Conservation (phyloP, 2,797 vertebrate species). For the Lepilemur septentrionalis region DNA sequence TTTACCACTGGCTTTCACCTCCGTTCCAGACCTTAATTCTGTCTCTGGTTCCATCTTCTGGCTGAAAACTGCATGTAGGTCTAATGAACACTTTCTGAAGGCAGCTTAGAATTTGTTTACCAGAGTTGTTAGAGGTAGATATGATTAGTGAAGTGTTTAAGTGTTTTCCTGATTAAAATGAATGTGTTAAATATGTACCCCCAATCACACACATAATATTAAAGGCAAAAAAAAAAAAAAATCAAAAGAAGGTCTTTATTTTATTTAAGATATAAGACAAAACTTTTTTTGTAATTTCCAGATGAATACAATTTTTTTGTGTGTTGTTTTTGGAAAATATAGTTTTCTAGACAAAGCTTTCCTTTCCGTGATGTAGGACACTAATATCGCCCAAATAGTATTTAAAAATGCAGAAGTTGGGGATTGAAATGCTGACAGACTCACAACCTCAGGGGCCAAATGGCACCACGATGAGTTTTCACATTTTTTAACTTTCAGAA, state of each 20-base stretch:
- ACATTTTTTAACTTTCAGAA: slow-evolving; percentile 58
- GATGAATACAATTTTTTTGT: background rate
- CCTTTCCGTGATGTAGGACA: background rate
- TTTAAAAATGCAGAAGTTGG: background rate
- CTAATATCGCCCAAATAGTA: background rate
- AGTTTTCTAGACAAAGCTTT: background rate
- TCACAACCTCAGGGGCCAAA: slow-evolving; percentile 24
- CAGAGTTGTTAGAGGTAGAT: background rate
- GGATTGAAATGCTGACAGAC: slow-evolving; percentile 36
- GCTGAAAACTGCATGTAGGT: background rate
- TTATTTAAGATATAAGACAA: background rate
- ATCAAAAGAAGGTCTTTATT: background rate
- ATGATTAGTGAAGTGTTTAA: background rate
- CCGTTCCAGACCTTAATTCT: background rate
- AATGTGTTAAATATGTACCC: background rate
- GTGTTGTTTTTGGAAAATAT: background rate
- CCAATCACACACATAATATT: background rate
- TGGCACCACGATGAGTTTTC: background rate
- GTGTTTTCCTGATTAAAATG: slow-evolving; percentile 23
- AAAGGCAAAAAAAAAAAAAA: background rate
- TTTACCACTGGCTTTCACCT: background rate
- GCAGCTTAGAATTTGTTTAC: slow-evolving; percentile 27
- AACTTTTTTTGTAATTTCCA: background rate
- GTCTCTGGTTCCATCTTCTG: background rate
- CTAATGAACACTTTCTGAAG: background rate